Conservation (phyloP, 2,797 vertebrate species). For the Cheirogaleus major region DNA sequence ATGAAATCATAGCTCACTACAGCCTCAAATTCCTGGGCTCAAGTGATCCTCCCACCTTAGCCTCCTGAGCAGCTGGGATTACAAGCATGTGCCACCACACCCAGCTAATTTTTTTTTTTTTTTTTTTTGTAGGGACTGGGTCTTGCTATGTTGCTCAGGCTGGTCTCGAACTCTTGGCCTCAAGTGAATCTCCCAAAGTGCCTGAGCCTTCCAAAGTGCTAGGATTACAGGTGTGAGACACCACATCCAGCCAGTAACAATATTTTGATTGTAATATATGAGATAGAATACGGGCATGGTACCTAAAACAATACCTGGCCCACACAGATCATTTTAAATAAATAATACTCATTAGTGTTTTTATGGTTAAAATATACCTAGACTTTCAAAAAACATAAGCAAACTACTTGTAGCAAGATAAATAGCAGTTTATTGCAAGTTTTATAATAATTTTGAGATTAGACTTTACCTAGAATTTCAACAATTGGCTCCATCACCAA, state of each 20-base stretch:
- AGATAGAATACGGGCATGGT: neutral
- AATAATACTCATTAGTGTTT: neutral
- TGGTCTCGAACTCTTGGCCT: neutral
- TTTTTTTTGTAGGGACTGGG: neutral
- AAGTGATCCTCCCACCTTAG: neutral
- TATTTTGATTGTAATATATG: neutral
- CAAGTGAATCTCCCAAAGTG: neutral
- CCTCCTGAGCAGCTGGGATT: neutral
- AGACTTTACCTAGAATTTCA: constrained; percentile 37
- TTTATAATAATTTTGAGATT: constrained; percentile 4
- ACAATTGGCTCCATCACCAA: constrained; percentile 29
- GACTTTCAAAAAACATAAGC: neutral
- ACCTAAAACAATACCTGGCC: neutral
- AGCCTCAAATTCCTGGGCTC: neutral
- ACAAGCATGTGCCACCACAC: neutral
- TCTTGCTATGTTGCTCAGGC: neutral
- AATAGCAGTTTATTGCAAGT: neutral
- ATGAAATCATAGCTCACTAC: neutral
- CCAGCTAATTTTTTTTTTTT: no score
- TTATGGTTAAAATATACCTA: neutral
- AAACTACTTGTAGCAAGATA: neutral
- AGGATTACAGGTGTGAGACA: neutral
- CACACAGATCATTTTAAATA: neutral
- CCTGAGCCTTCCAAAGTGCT: neutral
- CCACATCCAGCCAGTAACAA: neutral